Evolutionary conservation across 2,888 invertebrate genomes (phyloP), one percentile per base, ranked within the genome.

Genomic region (Drosophila formosana): DNA sequence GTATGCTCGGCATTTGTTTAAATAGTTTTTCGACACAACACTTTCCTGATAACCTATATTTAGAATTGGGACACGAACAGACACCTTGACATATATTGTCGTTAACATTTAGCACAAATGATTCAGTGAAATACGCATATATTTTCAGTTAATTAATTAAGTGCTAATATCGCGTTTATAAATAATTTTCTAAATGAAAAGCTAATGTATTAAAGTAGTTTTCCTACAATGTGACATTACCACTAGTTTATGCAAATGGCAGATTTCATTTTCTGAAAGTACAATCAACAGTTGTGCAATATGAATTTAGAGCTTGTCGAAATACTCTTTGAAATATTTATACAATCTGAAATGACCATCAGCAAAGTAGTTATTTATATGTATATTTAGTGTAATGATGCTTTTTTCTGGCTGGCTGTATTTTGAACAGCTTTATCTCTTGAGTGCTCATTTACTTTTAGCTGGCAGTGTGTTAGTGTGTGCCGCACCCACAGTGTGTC

Each of bases 401-500:
- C 23, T 67, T 55, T 60, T 43, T 25, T 25, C 25, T 32, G 9
- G 8, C n/a, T 50, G 9, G 6, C n/a, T 53, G 37, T 56, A 3
- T 28, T 28, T 61, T 57, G 34, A 45, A 49, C 28, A 46, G 50
- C 53, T 66, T 47, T 53, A 53, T 74, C 52, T 41, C 51, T 63
- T 64, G 51, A 43, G 32, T 41, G 39, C 53, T 32, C 62, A 43
- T 18, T 63, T 52, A 69, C 66, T 69, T 71, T 43, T 67, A 45
- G 1, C 46, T 50, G 46, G 8, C 62, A 73, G 37, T 83, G 58
- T 75, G 55, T 65, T 39, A 49, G 61, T 66, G 50, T 55, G 18
- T 41, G 62, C 55, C 66, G 63, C 52, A 65, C 72, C 73, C 63
- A 56, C 56, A 65, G 50, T 34, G 45, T 41, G 57, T 55, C 63